Conservation (phyloP, 2,888 invertebrate genomes). For the Lucinisca nassula region DNA sequence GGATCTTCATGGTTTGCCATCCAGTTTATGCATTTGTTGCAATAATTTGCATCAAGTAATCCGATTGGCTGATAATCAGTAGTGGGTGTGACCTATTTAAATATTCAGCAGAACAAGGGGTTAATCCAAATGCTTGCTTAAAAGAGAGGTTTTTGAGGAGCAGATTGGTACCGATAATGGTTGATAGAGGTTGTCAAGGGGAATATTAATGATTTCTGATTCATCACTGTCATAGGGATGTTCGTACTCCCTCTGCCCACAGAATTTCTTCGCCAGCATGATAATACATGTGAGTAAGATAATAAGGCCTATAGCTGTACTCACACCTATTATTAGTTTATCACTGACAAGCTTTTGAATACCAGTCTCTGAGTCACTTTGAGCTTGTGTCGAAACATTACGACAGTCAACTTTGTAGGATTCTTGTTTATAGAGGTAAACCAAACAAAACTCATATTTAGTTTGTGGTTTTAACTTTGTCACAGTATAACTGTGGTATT, state of each 20-base stretch:
- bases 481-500: constrained; percentile 87
- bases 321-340: constrained; percentile 79
- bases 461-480: constrained; percentile 87
- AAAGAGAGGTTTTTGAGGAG: constrained; percentile 84
- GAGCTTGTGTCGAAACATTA: constrained; percentile 76
- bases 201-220: constrained; percentile 86
- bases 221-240: constrained; percentile 83
- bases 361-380: constrained; percentile 60
- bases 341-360: constrained; percentile 77
- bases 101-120: too few species aligned
- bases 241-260: constrained; percentile 86
- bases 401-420: constrained; percentile 79
- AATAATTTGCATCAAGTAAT: too few species aligned
- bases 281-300: constrained; percentile 87
- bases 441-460: constrained; percentile 88
- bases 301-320: constrained; percentile 76
- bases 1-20: too few species aligned
- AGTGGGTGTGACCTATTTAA: too few species aligned
- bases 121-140: constrained; percentile 25
- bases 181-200: constrained; percentile 88
- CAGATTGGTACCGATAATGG: constrained; percentile 85
- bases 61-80: too few species aligned
- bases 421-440: constrained; percentile 79
- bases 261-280: constrained; percentile 83
- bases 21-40: too few species aligned